Evolutionary conservation across 2,113 vertebrate species (phyloP), one percentile per base, ranked within the genome.

Genomic region (Nematolebias whitei): DNA sequence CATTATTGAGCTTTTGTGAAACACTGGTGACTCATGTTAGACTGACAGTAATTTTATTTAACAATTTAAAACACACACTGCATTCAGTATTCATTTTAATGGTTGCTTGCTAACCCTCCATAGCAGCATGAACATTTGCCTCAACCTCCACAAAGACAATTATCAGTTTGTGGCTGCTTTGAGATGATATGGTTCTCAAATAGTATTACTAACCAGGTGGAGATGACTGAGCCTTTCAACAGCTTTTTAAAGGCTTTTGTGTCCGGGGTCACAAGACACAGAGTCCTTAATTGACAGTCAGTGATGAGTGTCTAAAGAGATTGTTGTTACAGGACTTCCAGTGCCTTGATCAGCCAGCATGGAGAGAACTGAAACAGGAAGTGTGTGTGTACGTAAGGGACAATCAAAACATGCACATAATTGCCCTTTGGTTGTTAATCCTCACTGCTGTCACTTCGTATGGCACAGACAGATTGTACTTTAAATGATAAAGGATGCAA

Each of bases 261-360:
- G 74, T 63, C 58, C 43, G 58, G 77, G 82, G 78, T 82, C 78
- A 82, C 73, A 23, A 32, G 57, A 85, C 69, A 83, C 77, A 65
- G 43, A 72, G 40, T 53, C 68, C 76, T 50, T 85, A 86, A 87
- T 82, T 89, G 82, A 80, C 78, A 85, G 84, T 85, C 85, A 76
- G 71, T 50, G 70, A 87, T 71, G 69, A 82, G 78, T 84, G 77
- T 84, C 79, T 69, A 73, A 87, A 81, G 69, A 71, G 71, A 71
- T 38, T 59, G 54, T 76, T 80, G 74, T 79, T 80, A 76, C 79
- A 23, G 69, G 59, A 52, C 55, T 69, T n/a, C 45, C 45, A 59
- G 45, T 48, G 26, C 68, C 76, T 74, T 79, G 79, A 82, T 87
- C 86, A 80, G 68, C 44, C 58, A 23, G 69, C 76, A 78, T 82